A percentile compares a stretch with the other conserved stretches of the same genome.
Conservation (phyloP, 2,888 invertebrate species). For the Mythimna vitellina region DNA sequence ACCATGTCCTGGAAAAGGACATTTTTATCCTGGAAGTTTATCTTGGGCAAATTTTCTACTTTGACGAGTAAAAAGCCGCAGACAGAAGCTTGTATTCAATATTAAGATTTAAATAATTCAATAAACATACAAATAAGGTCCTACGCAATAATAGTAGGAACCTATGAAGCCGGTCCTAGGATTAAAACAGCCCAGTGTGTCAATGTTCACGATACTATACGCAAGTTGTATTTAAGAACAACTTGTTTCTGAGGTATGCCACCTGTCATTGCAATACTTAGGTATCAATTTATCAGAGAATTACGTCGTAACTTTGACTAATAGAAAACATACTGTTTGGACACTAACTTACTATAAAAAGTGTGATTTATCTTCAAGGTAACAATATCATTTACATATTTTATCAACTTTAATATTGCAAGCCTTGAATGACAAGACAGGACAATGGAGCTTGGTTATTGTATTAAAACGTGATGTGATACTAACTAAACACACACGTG, state of each 20-base stretch:
- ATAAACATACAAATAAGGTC: constrained; percentile 8
- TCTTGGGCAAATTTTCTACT: too few relatives aligned
- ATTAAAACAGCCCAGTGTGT: constrained; percentile 24
- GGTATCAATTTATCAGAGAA: constrained; percentile 25
- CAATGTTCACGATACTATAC: constrained; percentile 9
- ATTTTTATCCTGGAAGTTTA: too few relatives aligned
- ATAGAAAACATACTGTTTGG: not conserved
- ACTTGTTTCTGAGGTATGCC: constrained; percentile 41
- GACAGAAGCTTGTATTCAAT: not conserved
- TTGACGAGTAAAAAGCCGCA: not conserved
- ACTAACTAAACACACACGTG: not conserved
- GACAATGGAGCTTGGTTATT: not conserved
- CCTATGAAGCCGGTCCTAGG: constrained; percentile 1
- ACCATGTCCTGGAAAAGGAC: too few relatives aligned
- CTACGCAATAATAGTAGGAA: not conserved
- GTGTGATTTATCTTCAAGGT: constrained; percentile 16
- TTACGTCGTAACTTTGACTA: constrained; percentile 8
- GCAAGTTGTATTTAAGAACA: constrained; percentile 15
- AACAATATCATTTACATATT: not conserved
- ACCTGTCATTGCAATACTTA: constrained; percentile 23
- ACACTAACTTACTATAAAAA: not conserved
- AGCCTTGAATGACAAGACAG: not conserved
- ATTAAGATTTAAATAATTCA: not conserved
- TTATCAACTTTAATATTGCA: constrained; percentile 4
- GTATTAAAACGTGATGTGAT: not conserved